A percentile compares a stretch with the other conserved stretches of the same genome.
These are phyloP conservation scores for Scophthalmus maximus DNA, from an alignment of 2,113 vertebrate genomes.

Conservation along the genomic window DNA sequence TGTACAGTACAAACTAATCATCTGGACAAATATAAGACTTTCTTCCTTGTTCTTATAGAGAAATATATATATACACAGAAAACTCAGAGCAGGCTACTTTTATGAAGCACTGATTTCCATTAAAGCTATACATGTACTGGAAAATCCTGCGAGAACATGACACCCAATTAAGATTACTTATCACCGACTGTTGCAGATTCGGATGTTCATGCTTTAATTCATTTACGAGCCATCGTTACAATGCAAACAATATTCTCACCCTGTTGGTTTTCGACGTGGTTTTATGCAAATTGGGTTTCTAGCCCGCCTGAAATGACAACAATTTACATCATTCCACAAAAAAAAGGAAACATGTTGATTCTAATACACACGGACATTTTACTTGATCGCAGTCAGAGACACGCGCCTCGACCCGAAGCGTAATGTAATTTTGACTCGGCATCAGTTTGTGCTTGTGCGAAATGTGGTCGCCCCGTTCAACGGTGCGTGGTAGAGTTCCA, in stretches of 20 bases:
- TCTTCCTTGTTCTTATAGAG: neutral
- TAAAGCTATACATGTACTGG: constrained; percentile 28
- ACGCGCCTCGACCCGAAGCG: neutral
- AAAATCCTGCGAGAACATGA: constrained; percentile 20
- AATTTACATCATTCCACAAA: too few species aligned
- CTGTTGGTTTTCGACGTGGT: neutral
- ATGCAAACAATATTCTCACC: constrained; percentile 21
- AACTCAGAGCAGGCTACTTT: constrained; percentile 17
- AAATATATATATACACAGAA: constrained; percentile 7
- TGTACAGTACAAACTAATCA: constrained; percentile 20
- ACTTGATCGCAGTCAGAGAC: neutral
- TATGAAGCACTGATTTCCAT: constrained; percentile 29
- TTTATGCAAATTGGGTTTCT: neutral
- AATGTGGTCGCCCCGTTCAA: neutral
- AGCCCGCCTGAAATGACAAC: too few species aligned
- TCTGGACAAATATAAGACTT: too few species aligned
- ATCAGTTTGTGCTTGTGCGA: neutral
- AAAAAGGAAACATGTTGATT: too few species aligned
- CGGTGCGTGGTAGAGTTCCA: constrained; percentile 4
- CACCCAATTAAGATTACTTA: neutral
- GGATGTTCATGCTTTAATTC: neutral
- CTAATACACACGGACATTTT: too few species aligned
- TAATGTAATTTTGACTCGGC: constrained; percentile 12
- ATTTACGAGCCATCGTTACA: constrained; percentile 33
- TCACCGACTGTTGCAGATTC: constrained; percentile 41